These are phyloP conservation scores for Campoletis sonorensis DNA, from an alignment of 1,140 invertebrate genomes.

Conservation along the genomic window DNA sequence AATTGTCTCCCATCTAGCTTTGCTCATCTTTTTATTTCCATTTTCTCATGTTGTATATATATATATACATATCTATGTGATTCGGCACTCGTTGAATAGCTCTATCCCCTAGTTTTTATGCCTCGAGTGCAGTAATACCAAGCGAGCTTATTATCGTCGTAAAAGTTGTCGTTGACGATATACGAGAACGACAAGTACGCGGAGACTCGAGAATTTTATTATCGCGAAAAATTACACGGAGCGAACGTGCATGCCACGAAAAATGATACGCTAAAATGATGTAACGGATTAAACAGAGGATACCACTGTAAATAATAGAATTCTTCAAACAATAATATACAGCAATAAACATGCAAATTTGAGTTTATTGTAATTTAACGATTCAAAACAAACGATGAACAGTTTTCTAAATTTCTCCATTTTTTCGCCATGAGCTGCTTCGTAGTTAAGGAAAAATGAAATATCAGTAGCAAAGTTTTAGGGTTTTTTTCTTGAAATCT, in stretches of 20 bases:
- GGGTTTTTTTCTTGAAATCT: no score
- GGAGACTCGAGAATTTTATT: constrained; percentile 50
- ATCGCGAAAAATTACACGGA: constrained; percentile 14
- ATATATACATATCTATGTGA: background rate
- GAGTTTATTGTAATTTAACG: no score
- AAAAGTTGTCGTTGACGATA: constrained; percentile 55
- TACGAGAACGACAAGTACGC: constrained; percentile 43
- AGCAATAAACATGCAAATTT: no score
- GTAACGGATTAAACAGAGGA: background rate
- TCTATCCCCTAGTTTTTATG: constrained; percentile 38
- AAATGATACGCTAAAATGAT: background rate
- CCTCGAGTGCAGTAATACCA: constrained; percentile 55
- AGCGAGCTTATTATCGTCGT: constrained; percentile 63
- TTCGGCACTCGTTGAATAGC: constrained; percentile 3
- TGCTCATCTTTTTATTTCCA: constrained; percentile 1
- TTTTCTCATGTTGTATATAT: background rate
- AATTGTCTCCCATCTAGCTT: background rate
- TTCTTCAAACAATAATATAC: no score
- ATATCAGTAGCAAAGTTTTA: no score
- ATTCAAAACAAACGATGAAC: background rate
- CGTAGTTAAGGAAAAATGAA: no score
- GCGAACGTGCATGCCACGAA: background rate
- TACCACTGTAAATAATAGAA: no score
- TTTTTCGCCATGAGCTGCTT: no score
- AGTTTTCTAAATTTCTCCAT: background rate